phyloP scores from a whole-genome alignment of 2,113 vertebrate genomes.

The Amphiprion percula region DNA sequence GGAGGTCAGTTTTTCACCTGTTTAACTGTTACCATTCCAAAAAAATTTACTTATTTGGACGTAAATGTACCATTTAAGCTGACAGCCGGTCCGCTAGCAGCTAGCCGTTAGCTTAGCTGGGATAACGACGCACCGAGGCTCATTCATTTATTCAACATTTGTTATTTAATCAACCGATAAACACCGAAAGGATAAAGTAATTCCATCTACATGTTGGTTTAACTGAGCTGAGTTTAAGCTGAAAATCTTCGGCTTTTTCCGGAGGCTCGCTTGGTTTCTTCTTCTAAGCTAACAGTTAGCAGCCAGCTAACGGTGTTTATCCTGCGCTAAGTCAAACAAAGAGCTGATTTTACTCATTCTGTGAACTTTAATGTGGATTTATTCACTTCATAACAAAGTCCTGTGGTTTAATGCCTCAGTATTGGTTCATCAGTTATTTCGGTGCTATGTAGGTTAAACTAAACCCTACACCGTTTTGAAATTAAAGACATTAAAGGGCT shows the following conservation, averaged over 20 bases:
- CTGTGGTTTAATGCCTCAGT: too few relatives aligned
- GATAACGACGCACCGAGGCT: background rate
- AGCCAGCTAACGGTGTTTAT: background rate
- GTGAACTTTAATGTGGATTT: too few relatives aligned
- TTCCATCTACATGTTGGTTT: background rate
- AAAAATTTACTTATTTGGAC: rapidly evolving
- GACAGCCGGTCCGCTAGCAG: constrained; percentile 26
- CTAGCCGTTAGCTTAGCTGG: constrained; percentile 34
- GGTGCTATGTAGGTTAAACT: too few relatives aligned
- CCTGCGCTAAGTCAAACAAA: background rate
- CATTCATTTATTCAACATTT: constrained; percentile 42
- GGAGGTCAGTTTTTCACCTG: constrained; percentile 82
- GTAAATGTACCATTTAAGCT: background rate
- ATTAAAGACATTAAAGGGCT: too few relatives aligned
- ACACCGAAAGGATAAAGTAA: too few relatives aligned
- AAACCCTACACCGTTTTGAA: too few relatives aligned
- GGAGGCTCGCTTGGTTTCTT: background rate
- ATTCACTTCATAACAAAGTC: too few relatives aligned
- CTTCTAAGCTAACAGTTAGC: background rate
- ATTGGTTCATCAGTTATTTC: too few relatives aligned
- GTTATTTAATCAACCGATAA: background rate
- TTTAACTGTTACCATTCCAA: rapidly evolving
- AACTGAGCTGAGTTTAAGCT: rapidly evolving
- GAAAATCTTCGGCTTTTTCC: background rate
- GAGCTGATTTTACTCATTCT: rapidly evolving